These are phyloP conservation scores for Phyllostomus hastatus DNA, from an alignment of 2,113 vertebrate species.

Conservation along the genomic window DNA sequence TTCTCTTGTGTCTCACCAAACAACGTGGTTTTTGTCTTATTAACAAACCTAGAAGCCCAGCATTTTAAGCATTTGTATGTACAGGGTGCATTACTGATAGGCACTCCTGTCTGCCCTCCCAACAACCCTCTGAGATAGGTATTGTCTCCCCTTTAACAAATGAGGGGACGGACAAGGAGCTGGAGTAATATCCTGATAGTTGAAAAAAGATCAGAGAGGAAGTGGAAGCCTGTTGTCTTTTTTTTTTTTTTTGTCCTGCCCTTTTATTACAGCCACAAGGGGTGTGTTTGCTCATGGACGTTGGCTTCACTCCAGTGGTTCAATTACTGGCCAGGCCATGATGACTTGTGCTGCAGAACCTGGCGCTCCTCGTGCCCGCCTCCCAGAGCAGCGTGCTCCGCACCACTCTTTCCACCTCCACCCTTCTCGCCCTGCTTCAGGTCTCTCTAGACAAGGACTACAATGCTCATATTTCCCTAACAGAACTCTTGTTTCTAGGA, in stretches of 20 bases:
- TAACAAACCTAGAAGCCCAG: not conserved
- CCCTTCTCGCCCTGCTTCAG: not conserved
- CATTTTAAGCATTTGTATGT: not conserved
- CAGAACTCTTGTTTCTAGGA: not conserved
- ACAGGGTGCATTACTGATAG: not conserved
- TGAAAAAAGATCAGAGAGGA: not conserved
- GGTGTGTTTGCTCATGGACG: not conserved
- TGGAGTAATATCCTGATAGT: not conserved
- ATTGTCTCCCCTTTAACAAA: not conserved
- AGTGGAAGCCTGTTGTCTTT: not conserved
- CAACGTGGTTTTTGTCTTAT: not conserved
- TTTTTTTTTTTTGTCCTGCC: not conserved
- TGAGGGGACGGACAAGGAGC: not conserved
- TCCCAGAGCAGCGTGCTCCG: not conserved
- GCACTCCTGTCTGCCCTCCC: not conserved
- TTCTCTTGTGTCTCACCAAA: not conserved
- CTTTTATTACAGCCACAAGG: slow-evolving; percentile 31
- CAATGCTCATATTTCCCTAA: not conserved
- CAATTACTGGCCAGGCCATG: not conserved
- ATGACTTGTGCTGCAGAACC: slow-evolving; percentile 14
- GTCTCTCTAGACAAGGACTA: not conserved
- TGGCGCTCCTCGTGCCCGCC: not conserved
- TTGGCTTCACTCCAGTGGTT: slow-evolving; percentile 13
- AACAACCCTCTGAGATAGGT: too few species aligned
- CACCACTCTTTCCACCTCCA: not conserved